Percentiles rank a stretch among this genome's conserved stretches.
These are phyloP conservation scores for Pterocles burchelli DNA, from an alignment of 2,113 vertebrate species.

Conservation along the genomic window DNA sequence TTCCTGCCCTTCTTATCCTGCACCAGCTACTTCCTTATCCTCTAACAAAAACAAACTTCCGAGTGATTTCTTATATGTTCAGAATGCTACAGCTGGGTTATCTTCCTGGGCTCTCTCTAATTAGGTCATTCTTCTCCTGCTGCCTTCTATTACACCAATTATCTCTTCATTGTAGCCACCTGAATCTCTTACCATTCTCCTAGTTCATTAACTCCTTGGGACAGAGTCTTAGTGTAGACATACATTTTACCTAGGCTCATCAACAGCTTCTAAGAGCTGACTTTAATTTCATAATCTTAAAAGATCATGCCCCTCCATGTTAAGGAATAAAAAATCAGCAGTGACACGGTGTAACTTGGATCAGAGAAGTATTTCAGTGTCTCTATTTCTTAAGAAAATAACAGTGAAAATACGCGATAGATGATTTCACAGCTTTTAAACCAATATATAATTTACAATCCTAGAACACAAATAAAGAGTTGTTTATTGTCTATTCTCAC, in stretches of 20 bases:
- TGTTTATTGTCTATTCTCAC: not conserved
- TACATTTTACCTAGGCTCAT: not conserved
- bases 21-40: not conserved
- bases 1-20: not conserved
- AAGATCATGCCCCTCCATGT: accelerated
- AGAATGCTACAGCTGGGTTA: not conserved
- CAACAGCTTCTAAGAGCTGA: not conserved
- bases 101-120: not conserved
- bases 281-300: not conserved
- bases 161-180: not conserved
- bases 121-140: not conserved
- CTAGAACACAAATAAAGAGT: not conserved
- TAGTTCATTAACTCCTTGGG: not conserved
- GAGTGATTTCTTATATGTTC: not conserved
- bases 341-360: not conserved
- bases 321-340: not conserved
- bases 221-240: not conserved
- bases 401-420: not conserved
- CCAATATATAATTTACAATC: not conserved
- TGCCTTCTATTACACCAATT: not conserved
- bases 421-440: not conserved
- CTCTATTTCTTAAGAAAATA: not conserved
- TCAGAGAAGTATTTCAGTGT: not conserved
- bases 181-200: not conserved
- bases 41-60: not conserved